Evolutionary conservation across 2,797 vertebrate species (phyloP).

Genomic region (Neoniphon sammara): DNA sequence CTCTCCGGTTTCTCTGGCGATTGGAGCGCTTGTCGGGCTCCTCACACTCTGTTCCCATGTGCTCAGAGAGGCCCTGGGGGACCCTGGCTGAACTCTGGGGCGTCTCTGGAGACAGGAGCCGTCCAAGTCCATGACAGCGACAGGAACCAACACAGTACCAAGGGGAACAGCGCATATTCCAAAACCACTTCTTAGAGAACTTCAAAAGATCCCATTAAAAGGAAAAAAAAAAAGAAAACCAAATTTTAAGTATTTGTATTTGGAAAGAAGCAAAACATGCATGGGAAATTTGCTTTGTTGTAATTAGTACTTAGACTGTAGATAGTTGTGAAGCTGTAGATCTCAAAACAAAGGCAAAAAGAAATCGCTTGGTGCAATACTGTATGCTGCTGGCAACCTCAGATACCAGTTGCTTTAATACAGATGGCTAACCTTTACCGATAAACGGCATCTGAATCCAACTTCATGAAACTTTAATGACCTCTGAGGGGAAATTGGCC

Average conservation of each 20-base stretch:
- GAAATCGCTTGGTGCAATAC: not conserved
- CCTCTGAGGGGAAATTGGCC: not conserved
- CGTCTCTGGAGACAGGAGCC: slow-evolving; percentile 38
- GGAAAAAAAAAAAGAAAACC: not conserved
- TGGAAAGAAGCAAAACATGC: no score
- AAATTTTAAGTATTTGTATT: not conserved
- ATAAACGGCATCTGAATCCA: not conserved
- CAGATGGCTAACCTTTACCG: no score
- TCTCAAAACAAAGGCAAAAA: not conserved
- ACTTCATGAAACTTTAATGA: not conserved
- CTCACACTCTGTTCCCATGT: slow-evolving; percentile 64
- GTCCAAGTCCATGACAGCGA: slow-evolving; percentile 53
- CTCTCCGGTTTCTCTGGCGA: slow-evolving; percentile 60
- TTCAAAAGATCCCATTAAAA: not conserved
- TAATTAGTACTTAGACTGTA: no score
- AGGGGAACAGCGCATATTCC: slow-evolving; percentile 33
- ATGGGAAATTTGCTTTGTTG: no score
- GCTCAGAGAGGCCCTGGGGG: slow-evolving; percentile 65
- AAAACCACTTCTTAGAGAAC: slow-evolving; percentile 13
- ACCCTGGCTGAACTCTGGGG: slow-evolving; percentile 54
- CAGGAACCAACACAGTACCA: slow-evolving; percentile 32
- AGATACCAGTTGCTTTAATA: no score
- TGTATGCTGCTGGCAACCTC: no score
- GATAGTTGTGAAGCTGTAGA: not conserved
- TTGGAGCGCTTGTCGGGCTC: slow-evolving; percentile 28